These are phyloP conservation scores for Drosophila vallismaia DNA, from an alignment of 2,888 invertebrate species.

Conservation along the genomic window DNA sequence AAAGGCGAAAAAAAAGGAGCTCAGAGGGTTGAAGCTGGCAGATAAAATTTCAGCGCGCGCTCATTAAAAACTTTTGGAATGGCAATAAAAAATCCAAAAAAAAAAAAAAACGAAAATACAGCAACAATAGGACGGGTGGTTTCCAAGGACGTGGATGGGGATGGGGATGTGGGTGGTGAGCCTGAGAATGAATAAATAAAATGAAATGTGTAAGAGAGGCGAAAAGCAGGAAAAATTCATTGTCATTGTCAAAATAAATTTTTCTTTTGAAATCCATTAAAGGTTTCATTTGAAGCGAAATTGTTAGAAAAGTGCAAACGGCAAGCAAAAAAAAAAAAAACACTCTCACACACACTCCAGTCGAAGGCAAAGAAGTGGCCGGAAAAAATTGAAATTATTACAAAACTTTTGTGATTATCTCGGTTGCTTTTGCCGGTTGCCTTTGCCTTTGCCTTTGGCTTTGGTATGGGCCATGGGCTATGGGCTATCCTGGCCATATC, in stretches of 20 bases:
- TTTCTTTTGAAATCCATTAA: slow-evolving; percentile 69
- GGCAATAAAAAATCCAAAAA: slow-evolving; percentile 58
- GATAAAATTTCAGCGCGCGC: slow-evolving; percentile 67
- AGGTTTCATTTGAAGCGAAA: slow-evolving; percentile 65
- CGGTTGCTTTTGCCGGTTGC: slow-evolving; percentile 29
- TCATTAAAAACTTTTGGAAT: slow-evolving; percentile 65
- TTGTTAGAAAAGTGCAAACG: slow-evolving; percentile 64
- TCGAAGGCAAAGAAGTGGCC: slow-evolving; percentile 19
- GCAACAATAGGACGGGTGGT: slow-evolving; percentile 9
- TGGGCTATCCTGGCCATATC: background rate
- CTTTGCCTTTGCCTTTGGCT: slow-evolving; percentile 14
- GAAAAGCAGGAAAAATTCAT: slow-evolving; percentile 55
- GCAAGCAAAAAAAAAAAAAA: slow-evolving; percentile 16
- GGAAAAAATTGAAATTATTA: slow-evolving; percentile 66
- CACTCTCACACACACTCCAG: slow-evolving; percentile 6
- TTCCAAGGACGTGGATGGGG: slow-evolving; percentile 2
- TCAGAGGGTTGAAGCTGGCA: slow-evolving; percentile 35
- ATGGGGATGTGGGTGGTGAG: slow-evolving; percentile 1
- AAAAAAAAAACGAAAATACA: slow-evolving; percentile 5
- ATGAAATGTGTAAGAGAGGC: slow-evolving; percentile 50
- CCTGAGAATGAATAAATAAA: slow-evolving; percentile 59
- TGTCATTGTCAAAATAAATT: slow-evolving; percentile 73
- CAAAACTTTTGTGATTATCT: slow-evolving; percentile 69
- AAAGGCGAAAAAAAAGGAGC: slow-evolving; percentile 15
- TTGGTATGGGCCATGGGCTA: background rate